Conservation (phyloP, 2,888 invertebrate species). For the Alloplasta piceator region DNA sequence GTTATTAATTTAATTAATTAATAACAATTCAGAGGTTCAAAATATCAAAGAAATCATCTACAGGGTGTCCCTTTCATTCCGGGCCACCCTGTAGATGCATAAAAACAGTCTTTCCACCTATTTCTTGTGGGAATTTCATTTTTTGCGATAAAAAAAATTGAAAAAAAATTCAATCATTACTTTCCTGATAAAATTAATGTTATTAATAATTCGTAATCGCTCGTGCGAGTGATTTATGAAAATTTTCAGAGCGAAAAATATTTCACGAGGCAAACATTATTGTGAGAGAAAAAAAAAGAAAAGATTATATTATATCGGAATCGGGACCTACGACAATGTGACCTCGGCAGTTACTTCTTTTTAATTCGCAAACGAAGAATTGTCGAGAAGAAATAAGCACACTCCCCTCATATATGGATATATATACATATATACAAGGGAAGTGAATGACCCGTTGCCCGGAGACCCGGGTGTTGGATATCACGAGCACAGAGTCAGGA, state of each 20-base stretch:
- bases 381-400: slow-evolving; percentile 13
- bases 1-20: too few relatives aligned
- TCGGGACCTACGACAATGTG: slow-evolving; percentile 59
- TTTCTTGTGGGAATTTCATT: too few relatives aligned
- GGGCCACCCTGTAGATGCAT: too few relatives aligned
- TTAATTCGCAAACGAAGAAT: slow-evolving; percentile 30
- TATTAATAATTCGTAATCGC: too few relatives aligned
- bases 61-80: too few relatives aligned
- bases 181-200: too few relatives aligned
- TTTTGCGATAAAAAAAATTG: too few relatives aligned
- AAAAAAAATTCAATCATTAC: too few relatives aligned
- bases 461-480: slow-evolving; percentile 59
- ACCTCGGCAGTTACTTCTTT: slow-evolving; percentile 16
- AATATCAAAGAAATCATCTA: too few relatives aligned
- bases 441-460: slow-evolving; percentile 62
- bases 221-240: too few relatives aligned
- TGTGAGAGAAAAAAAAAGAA: not conserved
- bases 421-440: slow-evolving; percentile 48
- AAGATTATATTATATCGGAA: slow-evolving; percentile 10
- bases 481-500: slow-evolving; percentile 46
- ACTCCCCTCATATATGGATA: not conserved
- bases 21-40: too few relatives aligned
- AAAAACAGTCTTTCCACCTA: too few relatives aligned
- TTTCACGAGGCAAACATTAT: not conserved
- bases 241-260: not conserved